Evolutionary conservation across 2,888 invertebrate genomes (phyloP).

Genomic region (Heliconius sara): DNA sequence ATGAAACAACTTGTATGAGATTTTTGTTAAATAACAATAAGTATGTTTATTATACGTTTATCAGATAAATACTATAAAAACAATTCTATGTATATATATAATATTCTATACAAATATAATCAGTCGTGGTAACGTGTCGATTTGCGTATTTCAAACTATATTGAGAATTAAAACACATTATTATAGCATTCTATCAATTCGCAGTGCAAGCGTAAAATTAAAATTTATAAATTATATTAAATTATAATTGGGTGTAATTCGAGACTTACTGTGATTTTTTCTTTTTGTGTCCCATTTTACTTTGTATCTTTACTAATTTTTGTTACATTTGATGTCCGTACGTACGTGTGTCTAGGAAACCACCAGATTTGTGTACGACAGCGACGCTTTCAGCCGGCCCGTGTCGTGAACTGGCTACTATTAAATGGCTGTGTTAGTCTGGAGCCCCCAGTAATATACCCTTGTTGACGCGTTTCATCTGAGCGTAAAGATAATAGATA

Average conservation of each 20-base stretch:
- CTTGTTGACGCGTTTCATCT: constrained; percentile 33
- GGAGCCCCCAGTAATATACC: constrained; percentile 41
- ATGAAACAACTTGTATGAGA: neutral
- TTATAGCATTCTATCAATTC: neutral
- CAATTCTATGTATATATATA: neutral
- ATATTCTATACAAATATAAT: too few relatives aligned
- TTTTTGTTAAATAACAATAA: neutral
- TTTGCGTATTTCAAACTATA: neutral
- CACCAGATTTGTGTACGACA: neutral
- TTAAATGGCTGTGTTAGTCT: constrained; percentile 35
- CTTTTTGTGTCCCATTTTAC: constrained; percentile 46
- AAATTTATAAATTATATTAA: neutral
- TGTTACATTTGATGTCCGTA: neutral
- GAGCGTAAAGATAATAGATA: constrained; percentile 34
- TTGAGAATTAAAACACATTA: neutral
- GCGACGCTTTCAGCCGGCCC: constrained; percentile 13
- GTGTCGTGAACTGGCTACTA: constrained; percentile 19
- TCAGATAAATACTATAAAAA: neutral
- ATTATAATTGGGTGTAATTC: neutral
- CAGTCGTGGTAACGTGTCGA: neutral
- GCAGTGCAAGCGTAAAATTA: neutral
- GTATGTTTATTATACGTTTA: constrained; percentile 1
- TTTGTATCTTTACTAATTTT: neutral
- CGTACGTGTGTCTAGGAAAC: neutral
- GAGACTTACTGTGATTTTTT: constrained; percentile 46